Evolutionary conservation across 2,888 invertebrate species (phyloP).

Genomic region (Laspeyria flexula): DNA sequence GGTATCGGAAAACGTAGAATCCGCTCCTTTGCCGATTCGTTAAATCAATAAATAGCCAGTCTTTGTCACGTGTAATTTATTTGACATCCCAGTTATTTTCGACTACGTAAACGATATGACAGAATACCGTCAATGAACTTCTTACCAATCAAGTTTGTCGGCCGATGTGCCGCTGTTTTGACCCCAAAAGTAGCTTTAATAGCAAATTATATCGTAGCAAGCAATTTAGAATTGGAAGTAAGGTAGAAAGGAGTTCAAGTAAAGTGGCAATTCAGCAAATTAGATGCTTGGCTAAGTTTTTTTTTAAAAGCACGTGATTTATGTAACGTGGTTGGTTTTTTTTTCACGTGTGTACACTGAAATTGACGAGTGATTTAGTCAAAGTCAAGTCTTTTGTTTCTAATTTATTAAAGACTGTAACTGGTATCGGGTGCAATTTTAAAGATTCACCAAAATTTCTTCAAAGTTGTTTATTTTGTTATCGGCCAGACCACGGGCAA

Average conservation of each 20-base stretch:
- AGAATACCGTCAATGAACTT: neutral
- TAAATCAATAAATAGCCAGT: too few species aligned
- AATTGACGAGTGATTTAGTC: neutral
- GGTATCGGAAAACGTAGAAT: too few species aligned
- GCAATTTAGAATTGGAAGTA: neutral
- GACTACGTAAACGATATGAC: too few species aligned
- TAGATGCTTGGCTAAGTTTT: constrained; percentile 4
- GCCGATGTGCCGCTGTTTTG: neutral
- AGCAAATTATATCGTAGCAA: neutral
- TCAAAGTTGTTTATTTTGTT: too few species aligned
- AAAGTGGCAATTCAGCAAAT: neutral
- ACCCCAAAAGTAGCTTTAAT: neutral
- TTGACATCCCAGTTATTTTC: too few species aligned
- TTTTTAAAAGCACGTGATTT: constrained; percentile 14
- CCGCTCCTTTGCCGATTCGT: too few species aligned
- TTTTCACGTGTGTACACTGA: constrained; percentile 15
- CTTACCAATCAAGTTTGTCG: neutral
- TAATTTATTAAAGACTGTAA: too few species aligned
- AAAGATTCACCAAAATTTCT: too few species aligned
- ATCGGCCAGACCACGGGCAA: too few species aligned
- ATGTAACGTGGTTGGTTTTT: constrained; percentile 10
- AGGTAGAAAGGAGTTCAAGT: constrained; percentile 15
- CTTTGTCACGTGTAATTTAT: neutral
- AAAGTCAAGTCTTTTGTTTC: too few species aligned
- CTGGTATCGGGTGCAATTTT: too few species aligned